Evolutionary conservation across 1,140 invertebrate genomes (phyloP), one percentile per base, ranked within the genome.

Genomic region (Drosophila asahinai): DNA sequence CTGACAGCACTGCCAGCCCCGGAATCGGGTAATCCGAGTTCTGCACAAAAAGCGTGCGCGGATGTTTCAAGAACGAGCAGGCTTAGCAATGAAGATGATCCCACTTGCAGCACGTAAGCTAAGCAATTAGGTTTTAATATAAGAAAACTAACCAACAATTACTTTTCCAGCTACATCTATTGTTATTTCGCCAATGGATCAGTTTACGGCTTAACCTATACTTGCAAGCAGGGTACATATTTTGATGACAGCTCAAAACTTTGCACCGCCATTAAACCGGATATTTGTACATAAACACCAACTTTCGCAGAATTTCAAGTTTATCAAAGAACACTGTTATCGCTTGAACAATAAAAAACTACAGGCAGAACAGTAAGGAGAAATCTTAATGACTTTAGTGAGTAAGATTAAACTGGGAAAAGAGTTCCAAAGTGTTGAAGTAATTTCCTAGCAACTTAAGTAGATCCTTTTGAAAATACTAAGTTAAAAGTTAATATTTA

Each of bases 291-390:
- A 58, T 58, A 36, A 55, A 15, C 12, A 15, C 17, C 6, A 5
- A 9, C 7, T 36, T 55, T 55, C 52, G 52, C 33, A 55, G 52
- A 55, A 55, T 55, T 55, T 55, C 52, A 12, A 19, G 52, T 9
- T 55, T 36, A 22, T 55, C 52, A 36, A 36, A 36, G 1, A 55
- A 22, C 33, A 22, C 17, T 51, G 25, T 38, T 55, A 22, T 55
- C 17, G 30, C 19, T 55, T 36, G 14, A 38, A 1, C 12, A 38
- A 55, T 55, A 55, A 55, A 54, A 17, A 54, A 19, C 30, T 55
- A 22, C 12, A 38, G 17, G 15, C 1, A 54, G 17, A 54, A 36
- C 11, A 54, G 4, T 17, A 17, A 33, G 12, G 9, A 52, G 11
- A 17, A 5, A 19, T 54, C 7, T 54, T 54, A 0, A 11, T 14